These are phyloP conservation scores for Ophion obscuratus DNA, from an alignment of 2,888 invertebrate genomes.

Conservation along the genomic window DNA sequence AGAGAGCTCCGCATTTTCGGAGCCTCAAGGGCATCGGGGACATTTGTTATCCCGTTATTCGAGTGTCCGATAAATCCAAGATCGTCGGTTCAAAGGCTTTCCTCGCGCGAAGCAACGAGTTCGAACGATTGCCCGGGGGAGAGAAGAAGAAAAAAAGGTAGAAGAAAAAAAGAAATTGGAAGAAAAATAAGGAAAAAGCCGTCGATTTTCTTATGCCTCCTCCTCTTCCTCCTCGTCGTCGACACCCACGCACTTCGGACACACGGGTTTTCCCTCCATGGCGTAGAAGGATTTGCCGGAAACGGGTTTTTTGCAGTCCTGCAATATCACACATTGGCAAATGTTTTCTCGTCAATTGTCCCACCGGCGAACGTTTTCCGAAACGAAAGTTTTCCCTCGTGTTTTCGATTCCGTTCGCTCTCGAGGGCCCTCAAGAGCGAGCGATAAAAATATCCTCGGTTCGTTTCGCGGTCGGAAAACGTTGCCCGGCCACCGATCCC, in stretches of 20 bases:
- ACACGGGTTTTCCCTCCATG: conserved; percentile 98
- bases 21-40: conserved; percentile 61
- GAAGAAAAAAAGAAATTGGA: conserved; percentile 19
- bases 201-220: conserved; percentile 70
- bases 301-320: conserved; percentile 97
- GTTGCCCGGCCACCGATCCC: not conserved
- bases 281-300: conserved; percentile 98
- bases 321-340: conserved; percentile 70
- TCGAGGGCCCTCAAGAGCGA: not conserved
- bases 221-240: conserved; percentile 89
- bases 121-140: conserved; percentile 29
- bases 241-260: conserved; percentile 96
- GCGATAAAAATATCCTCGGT: not conserved
- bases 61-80: conserved; percentile 51
- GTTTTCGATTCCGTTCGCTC: not conserved
- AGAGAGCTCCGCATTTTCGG: conserved; percentile 60
- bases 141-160: conserved; percentile 19
- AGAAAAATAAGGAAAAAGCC: conserved; percentile 21
- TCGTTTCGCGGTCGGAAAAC: conserved; percentile 5
- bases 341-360: not conserved
- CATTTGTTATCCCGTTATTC: conserved; percentile 15
- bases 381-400: not conserved
- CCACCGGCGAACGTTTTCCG: not conserved
- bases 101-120: conserved; percentile 1
- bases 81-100: conserved; percentile 23